Percentiles rank a stretch among this genome's conserved stretches.
These are phyloP conservation scores for Zalophus californianus DNA, from an alignment of 2,797 vertebrate genomes.

Conservation along the genomic window DNA sequence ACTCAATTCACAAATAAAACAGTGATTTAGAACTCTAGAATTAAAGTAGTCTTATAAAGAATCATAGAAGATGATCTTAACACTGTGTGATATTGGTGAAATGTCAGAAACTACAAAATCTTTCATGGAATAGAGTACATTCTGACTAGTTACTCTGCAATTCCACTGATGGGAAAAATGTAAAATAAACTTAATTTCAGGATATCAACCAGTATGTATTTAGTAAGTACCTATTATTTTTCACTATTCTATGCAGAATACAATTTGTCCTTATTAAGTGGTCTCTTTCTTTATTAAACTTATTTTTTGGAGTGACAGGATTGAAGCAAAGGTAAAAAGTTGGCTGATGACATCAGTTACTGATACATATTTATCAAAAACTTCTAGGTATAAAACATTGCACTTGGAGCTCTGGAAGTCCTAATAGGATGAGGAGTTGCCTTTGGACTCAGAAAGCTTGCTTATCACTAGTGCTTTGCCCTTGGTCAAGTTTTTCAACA, in stretches of 20 bases:
- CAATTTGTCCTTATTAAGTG: neutral
- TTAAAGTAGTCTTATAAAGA: neutral
- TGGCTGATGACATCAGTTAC: neutral
- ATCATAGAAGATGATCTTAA: neutral
- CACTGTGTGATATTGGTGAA: neutral
- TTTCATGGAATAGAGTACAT: neutral
- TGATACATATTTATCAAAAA: neutral
- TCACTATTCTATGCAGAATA: neutral
- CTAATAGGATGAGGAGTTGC: neutral
- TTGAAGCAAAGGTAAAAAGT: neutral
- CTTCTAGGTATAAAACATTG: neutral
- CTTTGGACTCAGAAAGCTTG: neutral
- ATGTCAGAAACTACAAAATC: neutral
- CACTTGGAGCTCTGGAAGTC: neutral
- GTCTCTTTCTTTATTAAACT: neutral
- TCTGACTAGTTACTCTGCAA: neutral
- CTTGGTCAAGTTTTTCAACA: neutral
- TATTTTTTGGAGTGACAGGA: neutral
- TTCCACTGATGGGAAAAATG: neutral
- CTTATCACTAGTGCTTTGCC: neutral
- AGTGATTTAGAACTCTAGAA: neutral
- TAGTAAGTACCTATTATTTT: neutral
- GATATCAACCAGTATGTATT: neutral
- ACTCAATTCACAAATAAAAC: neutral
- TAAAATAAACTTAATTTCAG: neutral